These are phyloP conservation scores for Glyptemys insculpta DNA, from an alignment of 2,797 vertebrate species.

Conservation along the genomic window DNA sequence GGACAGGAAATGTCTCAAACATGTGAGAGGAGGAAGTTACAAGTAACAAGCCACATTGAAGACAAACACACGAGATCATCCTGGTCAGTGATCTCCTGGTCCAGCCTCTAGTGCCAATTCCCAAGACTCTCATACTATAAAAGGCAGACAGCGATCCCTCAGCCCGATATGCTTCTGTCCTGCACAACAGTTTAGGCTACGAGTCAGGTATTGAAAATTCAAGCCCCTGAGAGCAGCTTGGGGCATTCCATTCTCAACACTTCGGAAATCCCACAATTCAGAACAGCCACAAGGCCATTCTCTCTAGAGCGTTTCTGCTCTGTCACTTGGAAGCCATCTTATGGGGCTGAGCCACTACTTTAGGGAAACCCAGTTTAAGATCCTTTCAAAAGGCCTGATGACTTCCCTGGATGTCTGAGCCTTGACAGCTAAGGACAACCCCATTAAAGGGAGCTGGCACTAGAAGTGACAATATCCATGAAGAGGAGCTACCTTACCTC, in stretches of 20 bases:
- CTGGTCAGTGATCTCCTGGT: not conserved
- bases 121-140: not conserved
- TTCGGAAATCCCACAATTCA: not conserved
- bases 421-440: not conserved
- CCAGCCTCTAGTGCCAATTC: not conserved
- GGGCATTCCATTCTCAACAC: not conserved
- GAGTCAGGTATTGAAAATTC: not conserved
- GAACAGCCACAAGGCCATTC: not conserved
- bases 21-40: not conserved
- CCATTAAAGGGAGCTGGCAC: not conserved
- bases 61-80: not conserved
- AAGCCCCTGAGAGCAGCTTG: not conserved
- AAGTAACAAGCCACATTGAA: not conserved
- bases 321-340: not conserved
- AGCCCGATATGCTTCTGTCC: not conserved
- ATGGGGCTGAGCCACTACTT: not conserved
- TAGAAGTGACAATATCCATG: not conserved
- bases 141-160: not conserved
- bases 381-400: not conserved
- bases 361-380: not conserved
- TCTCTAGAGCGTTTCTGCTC: not conserved
- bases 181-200: not conserved
- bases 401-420: not conserved
- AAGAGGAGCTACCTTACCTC: not conserved
- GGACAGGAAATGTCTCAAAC: not conserved